Base-by-base conservation (phyloP, 2,888 invertebrate species). In the Nephrotoma flavescens region DNA sequence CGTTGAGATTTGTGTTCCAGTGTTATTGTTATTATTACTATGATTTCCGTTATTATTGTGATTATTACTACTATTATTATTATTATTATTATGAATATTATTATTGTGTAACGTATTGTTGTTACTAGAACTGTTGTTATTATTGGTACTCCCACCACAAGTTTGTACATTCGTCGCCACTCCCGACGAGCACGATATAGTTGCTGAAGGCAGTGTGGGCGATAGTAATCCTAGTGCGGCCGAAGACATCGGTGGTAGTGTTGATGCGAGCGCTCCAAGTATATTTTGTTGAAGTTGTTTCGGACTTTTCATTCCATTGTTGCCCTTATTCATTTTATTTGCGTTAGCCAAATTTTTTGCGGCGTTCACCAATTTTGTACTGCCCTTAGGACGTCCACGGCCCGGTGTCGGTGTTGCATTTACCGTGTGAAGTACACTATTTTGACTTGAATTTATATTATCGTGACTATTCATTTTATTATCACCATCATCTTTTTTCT, bases 401-500 rank as follows among this genome's bases (percentile, higher is more conserved):
- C 42, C 19, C 19, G 86, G 5, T 57, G 87, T 42, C 41, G 71
- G 19, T 31, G 86, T 47, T 11, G 85, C 52, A 41, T 41, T 85
- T 85, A 41, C 31, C 52, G 15, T 42, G 52, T 41, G 83, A 44
- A 57, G 52, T 87, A 0, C 41, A 15, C 6, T 57, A 71, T 44
- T 86, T 57, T 86, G 86, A 52, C 86, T 85, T 85, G 44, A 4
- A 44, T 45, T 85, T 44, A 44, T 42, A 52, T 86, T 47, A 41
- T 57, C 31, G 19, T 57, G 41, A 31, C 19, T 44, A 42, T 71
- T 71, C 71, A 31, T 2, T 71, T 71, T 71, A 71, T 85, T 85
- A 44, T 87, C 86, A 42, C 88, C 88, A 86, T 86, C 85, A 85
- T 86, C 86, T 85, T 9, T 57, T 45, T 85, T 84, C 6, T 42